These are phyloP conservation scores for Uromys caudimaculatus DNA, from an alignment of 2,797 vertebrate genomes.

Conservation along the genomic window DNA sequence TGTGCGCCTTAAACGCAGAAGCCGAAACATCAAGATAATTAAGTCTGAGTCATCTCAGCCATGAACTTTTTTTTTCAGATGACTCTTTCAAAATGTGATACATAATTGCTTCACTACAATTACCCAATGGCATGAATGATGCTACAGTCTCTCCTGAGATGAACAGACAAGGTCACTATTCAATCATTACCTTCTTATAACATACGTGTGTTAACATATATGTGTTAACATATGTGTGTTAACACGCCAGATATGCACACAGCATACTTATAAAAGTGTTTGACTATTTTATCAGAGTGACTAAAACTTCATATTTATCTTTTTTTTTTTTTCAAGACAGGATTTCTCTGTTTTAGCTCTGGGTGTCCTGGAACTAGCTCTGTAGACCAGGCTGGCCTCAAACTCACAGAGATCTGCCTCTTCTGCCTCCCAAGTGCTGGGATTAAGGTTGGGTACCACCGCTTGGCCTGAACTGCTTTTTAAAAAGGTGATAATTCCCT, in stretches of 20 bases:
- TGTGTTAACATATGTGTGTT: too few relatives aligned
- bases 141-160: constrained; percentile 47
- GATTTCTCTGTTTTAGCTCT: neutral
- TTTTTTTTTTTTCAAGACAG: neutral
- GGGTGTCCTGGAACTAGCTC: neutral
- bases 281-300: constrained; percentile 1
- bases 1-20: constrained; percentile 59
- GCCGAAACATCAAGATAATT: constrained; percentile 70
- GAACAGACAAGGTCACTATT: constrained; percentile 58
- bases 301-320: neutral
- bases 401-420: neutral
- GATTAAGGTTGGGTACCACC: neutral
- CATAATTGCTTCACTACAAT: constrained; percentile 75
- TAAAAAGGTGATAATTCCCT: neutral
- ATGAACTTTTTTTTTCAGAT: constrained; percentile 62
- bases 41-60: constrained; percentile 76
- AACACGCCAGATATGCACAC: too few relatives aligned
- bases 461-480: neutral
- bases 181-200: constrained; percentile 33
- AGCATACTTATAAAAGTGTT: neutral
- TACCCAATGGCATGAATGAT: constrained; percentile 77
- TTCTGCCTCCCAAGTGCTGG: neutral
- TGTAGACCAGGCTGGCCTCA: neutral
- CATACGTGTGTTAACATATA: neutral
- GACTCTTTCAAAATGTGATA: constrained; percentile 79